Percentiles rank a stretch among this genome's conserved stretches.
These are phyloP conservation scores for Gobius niger DNA, from an alignment of 2,113 vertebrate genomes.

Conservation along the genomic window DNA sequence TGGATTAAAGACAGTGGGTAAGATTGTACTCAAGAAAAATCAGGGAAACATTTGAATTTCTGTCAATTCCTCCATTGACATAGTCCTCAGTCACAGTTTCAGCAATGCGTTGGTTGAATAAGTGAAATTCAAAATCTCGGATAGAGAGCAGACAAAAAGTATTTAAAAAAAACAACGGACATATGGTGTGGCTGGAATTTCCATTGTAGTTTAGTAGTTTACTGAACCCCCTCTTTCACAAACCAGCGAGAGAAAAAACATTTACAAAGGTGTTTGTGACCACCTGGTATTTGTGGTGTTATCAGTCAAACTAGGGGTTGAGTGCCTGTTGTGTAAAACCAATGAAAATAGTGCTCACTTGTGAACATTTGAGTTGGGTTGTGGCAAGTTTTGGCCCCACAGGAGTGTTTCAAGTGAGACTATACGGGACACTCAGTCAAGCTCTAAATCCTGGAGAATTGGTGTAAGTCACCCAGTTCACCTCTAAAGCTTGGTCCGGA, in stretches of 20 bases:
- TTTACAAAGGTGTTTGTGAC: too few species aligned
- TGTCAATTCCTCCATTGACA: too few species aligned
- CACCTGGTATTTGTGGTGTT: too few species aligned
- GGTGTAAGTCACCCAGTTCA: slow-evolving; percentile 71
- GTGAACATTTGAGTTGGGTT: slow-evolving; percentile 27
- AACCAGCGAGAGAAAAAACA: too few species aligned
- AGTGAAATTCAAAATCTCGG: too few species aligned
- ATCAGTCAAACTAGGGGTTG: too few species aligned
- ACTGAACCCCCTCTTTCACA: too few species aligned
- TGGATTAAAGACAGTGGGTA: neutral
- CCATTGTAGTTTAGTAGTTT: too few species aligned
- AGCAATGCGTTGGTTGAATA: neutral
- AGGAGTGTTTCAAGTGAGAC: slow-evolving; percentile 54
- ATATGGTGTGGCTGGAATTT: too few species aligned
- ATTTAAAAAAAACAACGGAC: too few species aligned
- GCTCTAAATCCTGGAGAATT: slow-evolving; percentile 68
- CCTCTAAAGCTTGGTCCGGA: slow-evolving; percentile 70
- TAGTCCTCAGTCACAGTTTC: neutral
- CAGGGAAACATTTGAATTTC: too few species aligned
- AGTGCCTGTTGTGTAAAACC: neutral
- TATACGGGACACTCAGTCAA: slow-evolving; percentile 63
- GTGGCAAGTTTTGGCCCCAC: slow-evolving; percentile 38
- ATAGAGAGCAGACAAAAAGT: too few species aligned
- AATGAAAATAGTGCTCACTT: slow-evolving; percentile 18
- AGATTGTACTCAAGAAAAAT: neutral